These are phyloP conservation scores for Haliclystus octoradiatus DNA, from an alignment of 30 jellyfish, hydroid and myxozoan genomes.

Conservation along the genomic window DNA sequence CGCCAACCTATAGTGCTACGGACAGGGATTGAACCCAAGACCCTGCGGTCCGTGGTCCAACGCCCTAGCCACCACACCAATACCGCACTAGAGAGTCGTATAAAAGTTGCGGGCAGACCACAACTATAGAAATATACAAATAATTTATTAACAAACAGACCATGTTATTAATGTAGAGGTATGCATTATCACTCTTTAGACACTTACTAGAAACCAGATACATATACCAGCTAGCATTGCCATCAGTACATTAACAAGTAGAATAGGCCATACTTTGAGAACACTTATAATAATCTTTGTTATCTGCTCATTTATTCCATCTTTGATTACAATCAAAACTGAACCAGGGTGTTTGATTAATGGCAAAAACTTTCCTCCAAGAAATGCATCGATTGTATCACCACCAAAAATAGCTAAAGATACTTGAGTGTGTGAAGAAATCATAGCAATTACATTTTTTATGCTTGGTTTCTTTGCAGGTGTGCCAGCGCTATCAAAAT, in stretches of 20 bases:
- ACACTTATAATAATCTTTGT: constrained; percentile 13
- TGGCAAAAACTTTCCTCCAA: constrained; percentile 43
- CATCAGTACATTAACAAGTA: constrained; percentile 26
- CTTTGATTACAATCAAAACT: constrained; percentile 35
- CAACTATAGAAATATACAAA: too few relatives aligned
- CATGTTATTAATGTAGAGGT: too few relatives aligned
- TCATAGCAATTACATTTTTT: constrained; percentile 18
- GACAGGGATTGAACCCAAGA: too few relatives aligned
- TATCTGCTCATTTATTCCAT: constrained; percentile 7
- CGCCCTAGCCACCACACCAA: too few relatives aligned
- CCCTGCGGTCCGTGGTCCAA: too few relatives aligned
- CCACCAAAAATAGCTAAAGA: constrained; percentile 52
- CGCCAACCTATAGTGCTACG: too few relatives aligned
- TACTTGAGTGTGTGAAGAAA: constrained; percentile 18
- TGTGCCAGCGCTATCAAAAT: constrained; percentile 37
- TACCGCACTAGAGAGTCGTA: too few relatives aligned
- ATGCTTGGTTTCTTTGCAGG: constrained; percentile 41
- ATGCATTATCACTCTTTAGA: too few relatives aligned
- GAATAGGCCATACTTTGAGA: constrained; percentile 37
- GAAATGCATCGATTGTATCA: constrained; percentile 6
- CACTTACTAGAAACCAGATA: constrained; percentile 57
- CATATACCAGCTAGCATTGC: constrained; percentile 32
- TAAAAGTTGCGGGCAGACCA: too few relatives aligned
- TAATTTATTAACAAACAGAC: too few relatives aligned
- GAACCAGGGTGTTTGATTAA: constrained; percentile 53